Conservation (phyloP, 2,797 vertebrate species). For the Gobio occitaniae region DNA sequence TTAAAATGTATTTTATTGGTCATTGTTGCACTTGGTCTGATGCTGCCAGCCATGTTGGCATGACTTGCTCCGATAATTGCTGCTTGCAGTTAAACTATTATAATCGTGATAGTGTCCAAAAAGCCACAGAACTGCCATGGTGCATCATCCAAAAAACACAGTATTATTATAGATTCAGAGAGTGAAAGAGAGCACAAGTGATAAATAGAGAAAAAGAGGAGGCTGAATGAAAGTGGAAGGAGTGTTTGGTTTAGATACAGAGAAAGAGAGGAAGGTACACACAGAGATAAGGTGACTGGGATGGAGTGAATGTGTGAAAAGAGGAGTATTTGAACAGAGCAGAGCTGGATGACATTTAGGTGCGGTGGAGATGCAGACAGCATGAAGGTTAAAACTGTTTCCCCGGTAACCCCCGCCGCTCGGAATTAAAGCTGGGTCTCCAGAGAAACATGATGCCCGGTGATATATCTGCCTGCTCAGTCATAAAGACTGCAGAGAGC, state of each 20-base stretch:
- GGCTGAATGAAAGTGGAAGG: constrained; percentile 7
- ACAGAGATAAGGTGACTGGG: constrained; percentile 43
- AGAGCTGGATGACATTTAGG: constrained; percentile 76
- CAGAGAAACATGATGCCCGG: constrained; percentile 51
- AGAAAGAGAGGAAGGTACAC: constrained; percentile 39
- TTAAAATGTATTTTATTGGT: too few relatives aligned
- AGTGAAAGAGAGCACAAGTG: not conserved
- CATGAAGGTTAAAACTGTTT: constrained; percentile 81
- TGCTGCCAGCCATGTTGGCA: too few relatives aligned
- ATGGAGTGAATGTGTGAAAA: constrained; percentile 65
- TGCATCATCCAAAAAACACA: not conserved
- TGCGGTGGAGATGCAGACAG: constrained; percentile 71
- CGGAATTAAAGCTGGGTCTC: constrained; percentile 55
- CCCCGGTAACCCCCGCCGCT: constrained; percentile 61
- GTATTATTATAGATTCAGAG: not conserved
- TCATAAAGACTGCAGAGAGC: constrained; percentile 33
- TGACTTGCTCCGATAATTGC: too few relatives aligned
- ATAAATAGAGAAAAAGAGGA: constrained; percentile 14
- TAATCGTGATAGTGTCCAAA: not conserved
- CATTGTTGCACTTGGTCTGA: too few relatives aligned
- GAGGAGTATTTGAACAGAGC: constrained; percentile 60
- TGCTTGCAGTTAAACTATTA: not conserved
- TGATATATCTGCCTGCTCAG: constrained; percentile 36
- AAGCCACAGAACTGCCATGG: not conserved
- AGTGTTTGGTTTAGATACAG: constrained; percentile 19